Evolutionary conservation across 2,113 vertebrate species (phyloP), one percentile per base, ranked within the genome.

Genomic region (Pyxicephalus adspersus): DNA sequence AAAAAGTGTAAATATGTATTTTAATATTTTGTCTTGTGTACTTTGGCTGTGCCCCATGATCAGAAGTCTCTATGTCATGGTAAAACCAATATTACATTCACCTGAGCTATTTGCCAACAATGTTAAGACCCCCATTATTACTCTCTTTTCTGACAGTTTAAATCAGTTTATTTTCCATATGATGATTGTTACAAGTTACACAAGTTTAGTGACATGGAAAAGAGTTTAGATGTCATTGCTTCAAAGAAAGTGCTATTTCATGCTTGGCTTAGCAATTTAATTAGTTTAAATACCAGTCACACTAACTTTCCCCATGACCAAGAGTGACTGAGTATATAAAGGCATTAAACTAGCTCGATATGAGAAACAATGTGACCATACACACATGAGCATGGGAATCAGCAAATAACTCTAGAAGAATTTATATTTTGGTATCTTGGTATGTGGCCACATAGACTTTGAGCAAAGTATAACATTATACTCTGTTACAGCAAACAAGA

Each of bases 201-300:
- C 16, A 22, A 78, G 52, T 60, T 80, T 51, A 80, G 34, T 70
- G 22, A 70, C 65, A 70, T 77, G 61, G 45, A 65, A 77, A 77
- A 29, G 25, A 54, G 17, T 77, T 77, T 77, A 61, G 51, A 61
- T 77, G 61, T 77, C 45, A 17, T 77, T 77, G 22, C 75, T 77
- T 65, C 75, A 77, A 77, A 77, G 60, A 77, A 77, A 51, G 74
- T 77, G 60, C 19, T 64, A 31, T 65, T 77, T 77, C 25, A 31
- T 65, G 61, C 75, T 54, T 45, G 25, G 65, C 45, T 77, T 77
- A 54, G 50, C 50, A 77, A 77, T 54, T 25, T 31, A 77, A 77
- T 77, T 77, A 65, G 75, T 65, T 65, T 52, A 52, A 77, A 77
- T 77, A 65, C 45, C 34, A 58, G 25, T 73, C 70, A 73, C 70